Base-by-base conservation (phyloP, 2,888 invertebrate genomes). In the Drosophila atripex region DNA sequence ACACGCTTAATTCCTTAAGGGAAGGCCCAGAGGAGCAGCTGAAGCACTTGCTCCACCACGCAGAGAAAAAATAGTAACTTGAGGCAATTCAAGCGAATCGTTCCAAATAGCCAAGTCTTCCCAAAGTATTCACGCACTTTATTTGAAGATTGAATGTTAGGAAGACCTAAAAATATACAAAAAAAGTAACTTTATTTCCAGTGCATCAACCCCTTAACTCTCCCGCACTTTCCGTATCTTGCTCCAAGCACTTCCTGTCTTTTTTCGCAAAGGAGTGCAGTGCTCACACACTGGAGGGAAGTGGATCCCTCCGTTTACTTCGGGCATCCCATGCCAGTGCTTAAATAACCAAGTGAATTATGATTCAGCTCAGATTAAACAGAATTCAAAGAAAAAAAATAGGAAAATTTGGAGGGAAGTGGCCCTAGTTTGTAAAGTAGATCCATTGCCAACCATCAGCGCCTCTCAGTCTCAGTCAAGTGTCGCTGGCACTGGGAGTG, bases 311-410 rank as follows among this genome's bases (percentile, higher is more conserved):
- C 38, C n/a, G 32, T 8, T 41, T 0, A 9, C 28, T 49, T 8
- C 23, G 52, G 46, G 50, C 51, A 51, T 45, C 41, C 41, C 56
- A 64, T 71, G 66, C 71, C 60, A 58, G 65, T 64, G 59, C 75
- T 80, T 80, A 76, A 80, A 77, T 84, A 76, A 76, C 73, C 53
- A 71, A 76, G 75, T 77, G 77, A 78, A 58, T 77, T 75, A 80
- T 76, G 57, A 50, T 57, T 65, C 65, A 50, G 60, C 60, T 72
- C 70, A 55, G 69, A 64, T 71, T 72, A 55, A 59, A 39, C 59
- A 68, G 71, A 56, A 60, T 54, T 52, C 47, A 54, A 53, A 56
- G 41, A 51, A 53, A 18, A 38, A n/a, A 25, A 9, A 18, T 28
- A 46, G 18, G 43, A 25, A 8, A 57, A 18, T 35, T n/a, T 35